These are phyloP conservation scores for Syndactyla subalaris DNA, from an alignment of 2,797 vertebrate genomes.

Conservation along the genomic window DNA sequence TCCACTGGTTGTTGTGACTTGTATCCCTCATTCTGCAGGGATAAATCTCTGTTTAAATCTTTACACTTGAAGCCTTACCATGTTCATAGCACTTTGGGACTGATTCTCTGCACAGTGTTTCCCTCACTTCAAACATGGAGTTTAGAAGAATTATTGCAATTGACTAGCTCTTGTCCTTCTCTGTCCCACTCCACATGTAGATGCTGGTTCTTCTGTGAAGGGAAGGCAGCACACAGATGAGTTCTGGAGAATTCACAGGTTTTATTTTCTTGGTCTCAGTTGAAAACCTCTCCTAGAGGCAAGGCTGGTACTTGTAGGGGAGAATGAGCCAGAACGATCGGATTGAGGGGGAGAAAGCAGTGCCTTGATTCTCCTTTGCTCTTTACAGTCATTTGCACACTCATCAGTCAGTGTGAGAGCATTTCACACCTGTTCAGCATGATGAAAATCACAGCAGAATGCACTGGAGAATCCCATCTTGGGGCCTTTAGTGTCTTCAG, in stretches of 20 bases:
- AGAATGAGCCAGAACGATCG: neutral
- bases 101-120: neutral
- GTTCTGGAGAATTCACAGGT: neutral
- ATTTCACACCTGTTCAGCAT: neutral
- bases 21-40: neutral
- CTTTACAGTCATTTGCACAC: neutral
- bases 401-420: neutral
- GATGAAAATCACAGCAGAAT: neutral
- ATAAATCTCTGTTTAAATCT: neutral
- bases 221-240: neutral
- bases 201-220: neutral
- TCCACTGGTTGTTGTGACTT: neutral
- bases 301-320: neutral
- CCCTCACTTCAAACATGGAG: neutral
- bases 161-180: neutral
- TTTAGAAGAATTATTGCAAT: neutral
- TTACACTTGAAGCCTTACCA: neutral
- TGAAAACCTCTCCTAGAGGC: rapidly evolving
- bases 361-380: neutral
- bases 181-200: rapidly evolving
- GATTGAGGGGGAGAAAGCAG: neutral
- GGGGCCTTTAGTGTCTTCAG: neutral
- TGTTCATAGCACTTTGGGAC: neutral
- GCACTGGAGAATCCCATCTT: neutral
- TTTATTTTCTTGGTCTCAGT: neutral